Evolutionary conservation across 2,888 invertebrate species (phyloP), one percentile per base, ranked within the genome.

Genomic region (Pseudococcus viburni): DNA sequence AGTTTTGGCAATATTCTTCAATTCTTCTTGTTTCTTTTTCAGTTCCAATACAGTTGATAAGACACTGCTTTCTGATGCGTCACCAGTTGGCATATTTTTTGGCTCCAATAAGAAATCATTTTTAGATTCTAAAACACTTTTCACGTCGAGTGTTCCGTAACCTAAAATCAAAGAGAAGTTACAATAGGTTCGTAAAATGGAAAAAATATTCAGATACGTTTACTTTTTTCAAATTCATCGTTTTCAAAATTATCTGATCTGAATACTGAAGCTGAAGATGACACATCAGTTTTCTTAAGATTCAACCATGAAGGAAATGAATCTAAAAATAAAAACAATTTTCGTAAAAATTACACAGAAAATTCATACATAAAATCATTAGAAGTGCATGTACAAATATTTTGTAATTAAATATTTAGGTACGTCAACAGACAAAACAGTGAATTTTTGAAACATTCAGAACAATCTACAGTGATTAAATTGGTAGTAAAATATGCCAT

Each of bases 21-120:
- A 48, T 51, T 85, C 68, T 22, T 84, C 85, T 51, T 88, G 68
- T 77, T 88, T 88, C 15, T 73, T 73, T 39, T 73, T 85, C 19
- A 88, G 15, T 39, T 85, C 88, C 6, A 73, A 11, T 11, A 88
- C 68, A 22, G 22, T 59, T 11, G 84, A 68, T 51, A 19, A 39
- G 7, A 48, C 46, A 12, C 83, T 15, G 19, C 55, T 80, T 26
- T 55, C 80, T 39, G 39, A 26, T 0, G 19, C 83, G 48, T 33
- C 48, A 39, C 4, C n/a, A 55, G 33, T 59, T 39, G 12, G 1
- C 5, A 48, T 26, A 68, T 46, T 86, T 46, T 73, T 64, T n/a
- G 19, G 0, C 84, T 55, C 51, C 15, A 12, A 15, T 51, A 17
- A 33, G 15, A 33, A 9, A 26, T 51, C 17, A 17, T 84, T 15